Evolutionary conservation across 2,888 invertebrate genomes (phyloP).

Genomic region (Drosophila anomalata): DNA sequence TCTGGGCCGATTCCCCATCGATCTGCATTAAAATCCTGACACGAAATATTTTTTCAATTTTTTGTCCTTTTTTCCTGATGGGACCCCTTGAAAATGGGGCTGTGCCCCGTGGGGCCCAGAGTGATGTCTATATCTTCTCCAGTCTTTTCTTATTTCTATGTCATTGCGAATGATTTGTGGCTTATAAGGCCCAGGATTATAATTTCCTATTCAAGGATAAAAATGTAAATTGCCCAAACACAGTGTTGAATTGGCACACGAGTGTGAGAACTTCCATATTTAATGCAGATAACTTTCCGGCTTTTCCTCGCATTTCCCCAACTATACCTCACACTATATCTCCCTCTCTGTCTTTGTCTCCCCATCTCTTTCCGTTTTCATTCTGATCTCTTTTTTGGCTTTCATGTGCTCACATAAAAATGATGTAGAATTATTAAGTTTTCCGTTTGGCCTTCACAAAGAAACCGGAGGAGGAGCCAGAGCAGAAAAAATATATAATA

Average conservation of each 20-base stretch:
- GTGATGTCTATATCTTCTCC: too few relatives aligned
- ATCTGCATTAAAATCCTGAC: too few relatives aligned
- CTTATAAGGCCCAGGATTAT: neutral
- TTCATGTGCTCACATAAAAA: conserved; percentile 40
- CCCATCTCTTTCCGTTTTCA: neutral
- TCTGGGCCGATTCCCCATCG: too few relatives aligned
- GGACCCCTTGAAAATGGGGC: too few relatives aligned
- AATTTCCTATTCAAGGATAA: neutral
- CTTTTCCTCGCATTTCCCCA: neutral
- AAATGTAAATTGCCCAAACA: neutral
- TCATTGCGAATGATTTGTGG: neutral
- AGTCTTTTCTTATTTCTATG: too few relatives aligned
- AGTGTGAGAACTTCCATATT: conserved; percentile 19
- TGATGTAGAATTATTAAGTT: conserved; percentile 75
- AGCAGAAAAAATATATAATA: conserved; percentile 4
- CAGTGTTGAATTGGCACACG: neutral
- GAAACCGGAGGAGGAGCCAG: conserved; percentile 14
- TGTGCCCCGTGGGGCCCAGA: too few relatives aligned
- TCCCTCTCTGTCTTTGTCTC: neutral
- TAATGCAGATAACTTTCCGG: conserved; percentile 20
- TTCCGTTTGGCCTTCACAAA: conserved; percentile 42
- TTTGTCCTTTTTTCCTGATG: too few relatives aligned
- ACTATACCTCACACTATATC: neutral
- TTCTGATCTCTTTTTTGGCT: neutral
- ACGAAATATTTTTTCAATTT: too few relatives aligned